Base-by-base conservation (phyloP, 2,113 vertebrate species). In the Globicephala melas region DNA sequence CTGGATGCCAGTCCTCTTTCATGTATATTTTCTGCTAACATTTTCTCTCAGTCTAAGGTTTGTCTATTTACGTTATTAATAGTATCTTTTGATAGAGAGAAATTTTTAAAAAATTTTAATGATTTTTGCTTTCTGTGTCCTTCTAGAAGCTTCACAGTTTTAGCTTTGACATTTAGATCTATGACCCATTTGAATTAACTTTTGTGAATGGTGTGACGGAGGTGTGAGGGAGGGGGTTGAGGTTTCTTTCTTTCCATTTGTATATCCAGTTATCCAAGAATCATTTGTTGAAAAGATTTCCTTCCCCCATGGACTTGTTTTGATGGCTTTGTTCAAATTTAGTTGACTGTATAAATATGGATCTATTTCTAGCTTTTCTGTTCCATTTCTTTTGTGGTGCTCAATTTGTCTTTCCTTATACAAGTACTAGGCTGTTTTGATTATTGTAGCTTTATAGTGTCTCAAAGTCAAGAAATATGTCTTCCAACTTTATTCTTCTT, bases 81-180 rank as follows among this genome's bases (percentile, higher is more conserved):
- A 53, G 31, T 53, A 77, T 53, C 47, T 53, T 77, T 53, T 21
- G 47, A 77, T 53, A 77, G 53, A 53, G 47, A n/a, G 26, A 76
- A 50, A 53, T 33, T 33, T n/a, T 53, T 5, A 0, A 0, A n/a
- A 77, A 62, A 12, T 33, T 77, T 53, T 77, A n/a, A n/a, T n/a
- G 74, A 77, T n/a, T 77, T 77, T 77, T 53, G 31, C 47, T 53
- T 53, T 53, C 47, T 77, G 18, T 50, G 50, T 77, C 18, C 47
- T 77, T 53, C 17, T 77, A 53, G 33, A 53, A 53, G 3, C 5
- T 55, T 79, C 47, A 55, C 53, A n/a, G 47, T 79, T 79, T 79
- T 55, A 53, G 21, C 18, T 55, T n/a, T 79, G 47, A n/a, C 53
- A 12, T n/a, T 53, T 79, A 79, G 47, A n/a, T 53, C 31, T n/a